phyloP scores from a whole-genome alignment of 1,140 invertebrate genomes.

The Ceratitis capitata region DNA sequence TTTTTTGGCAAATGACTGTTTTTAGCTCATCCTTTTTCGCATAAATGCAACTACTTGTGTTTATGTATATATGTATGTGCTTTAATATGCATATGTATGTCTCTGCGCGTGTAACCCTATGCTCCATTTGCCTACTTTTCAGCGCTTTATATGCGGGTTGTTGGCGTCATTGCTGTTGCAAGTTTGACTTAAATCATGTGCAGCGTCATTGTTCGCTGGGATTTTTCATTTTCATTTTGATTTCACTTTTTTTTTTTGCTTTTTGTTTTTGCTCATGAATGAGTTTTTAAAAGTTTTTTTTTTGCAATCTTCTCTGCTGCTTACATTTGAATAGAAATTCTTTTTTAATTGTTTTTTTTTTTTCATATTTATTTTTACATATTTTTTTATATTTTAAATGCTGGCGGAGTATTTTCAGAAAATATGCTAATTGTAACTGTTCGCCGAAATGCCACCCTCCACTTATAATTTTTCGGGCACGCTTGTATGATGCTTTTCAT shows the following conservation, averaged over 20 bases:
- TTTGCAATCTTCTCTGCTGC: no score
- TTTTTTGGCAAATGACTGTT: no score
- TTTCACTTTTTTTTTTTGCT: neutral
- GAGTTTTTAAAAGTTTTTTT: neutral
- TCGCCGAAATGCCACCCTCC: neutral
- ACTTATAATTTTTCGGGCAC: neutral
- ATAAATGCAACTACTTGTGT: neutral
- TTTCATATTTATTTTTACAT: no score
- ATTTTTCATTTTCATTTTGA: neutral
- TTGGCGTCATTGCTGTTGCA: neutral
- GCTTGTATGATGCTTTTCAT: neutral
- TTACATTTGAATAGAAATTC: no score
- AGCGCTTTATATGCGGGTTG: neutral
- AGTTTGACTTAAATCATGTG: neutral
- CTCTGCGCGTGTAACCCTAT: neutral
- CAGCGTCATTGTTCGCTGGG: neutral
- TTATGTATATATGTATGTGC: neutral
- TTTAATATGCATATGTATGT: neutral
- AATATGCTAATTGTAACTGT: neutral
- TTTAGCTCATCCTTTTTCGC: neutral
- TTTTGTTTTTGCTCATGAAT: neutral
- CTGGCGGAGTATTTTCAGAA: neutral
- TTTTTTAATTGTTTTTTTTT: no score
- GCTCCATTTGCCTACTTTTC: constrained; percentile 26
- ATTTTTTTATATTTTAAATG: neutral